phyloP scores from a whole-genome alignment of 2,797 vertebrate species.

The Sebastes vulpes region DNA sequence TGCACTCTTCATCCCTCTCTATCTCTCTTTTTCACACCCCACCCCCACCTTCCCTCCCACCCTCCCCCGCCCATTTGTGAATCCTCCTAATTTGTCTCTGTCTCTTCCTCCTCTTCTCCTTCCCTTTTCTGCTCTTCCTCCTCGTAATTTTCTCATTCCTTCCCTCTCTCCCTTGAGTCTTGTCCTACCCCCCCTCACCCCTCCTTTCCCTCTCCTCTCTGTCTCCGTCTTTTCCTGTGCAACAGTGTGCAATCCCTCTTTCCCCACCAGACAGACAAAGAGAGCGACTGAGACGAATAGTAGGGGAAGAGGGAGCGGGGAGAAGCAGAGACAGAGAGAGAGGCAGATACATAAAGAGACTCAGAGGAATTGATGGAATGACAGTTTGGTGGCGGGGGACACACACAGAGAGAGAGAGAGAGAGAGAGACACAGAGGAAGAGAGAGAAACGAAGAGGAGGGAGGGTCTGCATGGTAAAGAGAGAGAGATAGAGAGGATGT shows the following conservation, averaged over 20 bases:
- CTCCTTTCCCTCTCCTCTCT: not conserved
- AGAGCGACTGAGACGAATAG: conserved; percentile 59
- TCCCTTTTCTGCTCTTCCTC: not conserved
- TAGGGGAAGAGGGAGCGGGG: conserved; percentile 36
- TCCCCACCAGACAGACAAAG: conserved; percentile 65
- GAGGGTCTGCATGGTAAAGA: conserved; percentile 13
- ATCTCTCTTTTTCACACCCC: conserved; percentile 4
- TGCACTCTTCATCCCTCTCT: conserved; percentile 49
- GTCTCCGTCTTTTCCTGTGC: conserved; percentile 53
- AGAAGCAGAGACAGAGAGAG: conserved; percentile 42
- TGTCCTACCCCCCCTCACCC: not conserved
- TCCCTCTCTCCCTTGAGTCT: conserved; percentile 19
- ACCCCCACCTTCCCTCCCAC: not conserved
- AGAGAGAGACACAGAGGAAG: not conserved
- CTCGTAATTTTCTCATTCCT: not conserved
- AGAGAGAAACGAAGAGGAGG: not conserved
- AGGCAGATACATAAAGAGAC: conserved; percentile 70
- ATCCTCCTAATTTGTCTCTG: conserved; percentile 46
- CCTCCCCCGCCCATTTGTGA: conserved; percentile 9
- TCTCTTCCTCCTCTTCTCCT: not conserved
- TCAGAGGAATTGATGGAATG: conserved; percentile 77
- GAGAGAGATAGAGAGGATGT: conserved; percentile 53
- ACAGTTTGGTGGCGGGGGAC: conserved; percentile 63
- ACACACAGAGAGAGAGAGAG: conserved; percentile 7
- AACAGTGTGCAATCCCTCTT: conserved; percentile 76